A percentile compares a stretch with the other conserved stretches of the same genome.
These are phyloP conservation scores for Acestrorhynchus altus DNA, from an alignment of 2,797 vertebrate genomes.

Conservation along the genomic window DNA sequence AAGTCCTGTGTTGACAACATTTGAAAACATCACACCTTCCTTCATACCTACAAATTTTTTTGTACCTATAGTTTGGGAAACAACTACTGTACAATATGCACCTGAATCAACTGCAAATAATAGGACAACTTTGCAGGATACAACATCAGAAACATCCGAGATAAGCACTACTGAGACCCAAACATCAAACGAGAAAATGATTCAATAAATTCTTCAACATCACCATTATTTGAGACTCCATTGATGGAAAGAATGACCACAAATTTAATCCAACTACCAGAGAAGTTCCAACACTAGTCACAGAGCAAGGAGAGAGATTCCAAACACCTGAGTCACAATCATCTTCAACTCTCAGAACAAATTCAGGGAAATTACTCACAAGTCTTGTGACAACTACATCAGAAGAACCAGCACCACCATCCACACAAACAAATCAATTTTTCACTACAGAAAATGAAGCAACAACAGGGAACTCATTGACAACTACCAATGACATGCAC, in stretches of 20 bases:
- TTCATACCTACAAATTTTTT: not conserved
- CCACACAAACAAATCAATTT: too few relatives aligned
- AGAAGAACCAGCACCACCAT: too few relatives aligned
- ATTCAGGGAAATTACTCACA: not conserved
- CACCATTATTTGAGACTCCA: too few relatives aligned
- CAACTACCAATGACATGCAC: too few relatives aligned
- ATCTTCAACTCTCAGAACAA: not conserved
- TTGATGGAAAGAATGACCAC: not conserved
- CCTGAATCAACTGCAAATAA: not conserved
- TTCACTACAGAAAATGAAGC: too few relatives aligned
- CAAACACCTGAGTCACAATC: not conserved
- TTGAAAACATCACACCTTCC: not conserved
- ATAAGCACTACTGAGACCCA: not conserved
- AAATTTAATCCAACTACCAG: not conserved
- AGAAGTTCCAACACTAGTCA: not conserved
- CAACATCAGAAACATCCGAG: too few relatives aligned
- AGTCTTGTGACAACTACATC: too few relatives aligned
- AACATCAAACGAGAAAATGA: too few relatives aligned
- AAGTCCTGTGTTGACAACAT: not conserved
- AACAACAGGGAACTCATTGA: too few relatives aligned
- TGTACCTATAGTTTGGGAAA: not conserved
- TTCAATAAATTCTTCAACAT: too few relatives aligned
- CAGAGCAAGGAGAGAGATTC: too few relatives aligned
- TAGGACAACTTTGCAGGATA: not conserved
- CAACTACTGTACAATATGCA: not conserved